A percentile compares a stretch with the other conserved stretches of the same genome.
These are phyloP conservation scores for Metalampra italica DNA, from an alignment of 2,888 invertebrate genomes.

Conservation along the genomic window DNA sequence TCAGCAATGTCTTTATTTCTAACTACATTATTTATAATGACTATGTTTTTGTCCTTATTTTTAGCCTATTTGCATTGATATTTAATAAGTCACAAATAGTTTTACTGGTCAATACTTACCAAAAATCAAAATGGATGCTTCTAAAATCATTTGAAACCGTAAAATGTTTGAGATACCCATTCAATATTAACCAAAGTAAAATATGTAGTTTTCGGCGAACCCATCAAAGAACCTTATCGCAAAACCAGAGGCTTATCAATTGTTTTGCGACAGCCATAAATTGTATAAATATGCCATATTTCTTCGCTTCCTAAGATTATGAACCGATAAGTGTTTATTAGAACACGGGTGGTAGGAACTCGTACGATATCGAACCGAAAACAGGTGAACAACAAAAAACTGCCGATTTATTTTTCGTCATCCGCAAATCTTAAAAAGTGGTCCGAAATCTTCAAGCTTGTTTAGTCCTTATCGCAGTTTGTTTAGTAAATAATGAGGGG, in stretches of 20 bases:
- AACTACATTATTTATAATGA: too few relatives aligned
- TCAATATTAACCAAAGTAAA: background rate
- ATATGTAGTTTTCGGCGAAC: slow-evolving; percentile 9
- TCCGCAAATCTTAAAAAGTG: slow-evolving; percentile 55
- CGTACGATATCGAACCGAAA: slow-evolving; percentile 52
- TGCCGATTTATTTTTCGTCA: slow-evolving; percentile 33
- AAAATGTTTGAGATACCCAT: too few relatives aligned
- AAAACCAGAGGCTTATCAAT: slow-evolving; percentile 63
- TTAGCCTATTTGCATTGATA: slow-evolving; percentile 7
- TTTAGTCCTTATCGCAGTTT: slow-evolving; percentile 58
- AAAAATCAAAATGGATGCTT: too few relatives aligned
- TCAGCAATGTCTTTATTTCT: slow-evolving; percentile 46
- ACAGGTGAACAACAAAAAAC: slow-evolving; percentile 54
- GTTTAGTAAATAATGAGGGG: slow-evolving; percentile 63
- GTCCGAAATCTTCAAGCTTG: slow-evolving; percentile 41
- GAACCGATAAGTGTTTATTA: slow-evolving; percentile 67
- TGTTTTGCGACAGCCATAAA: slow-evolving; percentile 69
- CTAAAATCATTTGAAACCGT: too few relatives aligned
- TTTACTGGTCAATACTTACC: too few relatives aligned
- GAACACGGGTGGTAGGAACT: slow-evolving; percentile 66
- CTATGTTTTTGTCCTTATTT: slow-evolving; percentile 1
- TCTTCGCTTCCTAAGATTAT: slow-evolving; percentile 68
- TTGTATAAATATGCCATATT: slow-evolving; percentile 73
- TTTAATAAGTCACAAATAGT: too few relatives aligned
- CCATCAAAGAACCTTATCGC: slow-evolving; percentile 50